Evolutionary conservation across 2,113 vertebrate genomes (phyloP).

Genomic region (Malurus melanocephalus): DNA sequence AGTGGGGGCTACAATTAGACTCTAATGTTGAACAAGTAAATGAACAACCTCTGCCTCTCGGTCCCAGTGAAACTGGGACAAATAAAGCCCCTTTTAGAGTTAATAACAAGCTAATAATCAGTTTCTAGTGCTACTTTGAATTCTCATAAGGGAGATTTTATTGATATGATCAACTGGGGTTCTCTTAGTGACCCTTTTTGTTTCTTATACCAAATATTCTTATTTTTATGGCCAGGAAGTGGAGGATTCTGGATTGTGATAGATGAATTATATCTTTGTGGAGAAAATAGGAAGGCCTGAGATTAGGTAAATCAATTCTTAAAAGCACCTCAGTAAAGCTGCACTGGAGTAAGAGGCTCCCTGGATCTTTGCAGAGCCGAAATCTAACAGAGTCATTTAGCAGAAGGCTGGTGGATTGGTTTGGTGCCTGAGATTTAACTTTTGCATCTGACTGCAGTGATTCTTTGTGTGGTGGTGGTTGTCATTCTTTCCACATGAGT

Average conservation of each 20-base stretch:
- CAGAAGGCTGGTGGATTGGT: neutral
- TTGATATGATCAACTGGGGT: neutral
- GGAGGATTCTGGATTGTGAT: neutral
- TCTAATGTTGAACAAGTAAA: neutral
- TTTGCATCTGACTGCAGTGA: neutral
- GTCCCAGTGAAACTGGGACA: neutral
- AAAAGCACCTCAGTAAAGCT: neutral
- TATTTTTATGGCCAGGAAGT: neutral
- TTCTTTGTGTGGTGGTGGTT: neutral
- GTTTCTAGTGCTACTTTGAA: neutral
- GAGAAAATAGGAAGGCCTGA: neutral
- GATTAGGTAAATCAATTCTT: neutral
- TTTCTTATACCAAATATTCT: neutral
- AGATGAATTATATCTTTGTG: neutral
- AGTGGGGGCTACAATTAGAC: neutral
- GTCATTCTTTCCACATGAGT: neutral
- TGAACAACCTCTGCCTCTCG: neutral
- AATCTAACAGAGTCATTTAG: neutral
- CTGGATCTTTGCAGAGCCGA: neutral
- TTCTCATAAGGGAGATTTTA: neutral
- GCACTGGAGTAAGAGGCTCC: neutral
- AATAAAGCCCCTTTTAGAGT: neutral
- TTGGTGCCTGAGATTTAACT: neutral
- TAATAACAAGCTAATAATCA: neutral
- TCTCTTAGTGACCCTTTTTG: neutral